Conservation (phyloP, 1,140 invertebrate species). For the Diabrotica undecimpunctata region DNA sequence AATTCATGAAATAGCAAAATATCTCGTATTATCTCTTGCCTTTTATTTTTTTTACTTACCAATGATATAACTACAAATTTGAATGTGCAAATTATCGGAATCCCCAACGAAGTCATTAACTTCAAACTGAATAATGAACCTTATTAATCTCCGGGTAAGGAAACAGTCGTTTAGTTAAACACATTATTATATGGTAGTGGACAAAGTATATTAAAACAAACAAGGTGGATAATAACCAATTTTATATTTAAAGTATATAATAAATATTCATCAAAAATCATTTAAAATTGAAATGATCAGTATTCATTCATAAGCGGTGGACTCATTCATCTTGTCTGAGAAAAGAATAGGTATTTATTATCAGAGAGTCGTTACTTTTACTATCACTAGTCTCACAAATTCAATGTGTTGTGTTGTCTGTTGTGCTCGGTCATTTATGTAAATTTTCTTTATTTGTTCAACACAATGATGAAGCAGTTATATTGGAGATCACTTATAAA, state of each 20-base stretch:
- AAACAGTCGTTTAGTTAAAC: too few relatives aligned
- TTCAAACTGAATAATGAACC: too few relatives aligned
- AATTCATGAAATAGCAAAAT: too few relatives aligned
- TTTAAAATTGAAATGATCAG: constrained; percentile 1
- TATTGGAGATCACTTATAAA: not conserved
- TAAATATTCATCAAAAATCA: not conserved
- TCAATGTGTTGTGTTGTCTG: not conserved
- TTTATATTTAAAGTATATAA: not conserved
- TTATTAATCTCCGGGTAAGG: too few relatives aligned
- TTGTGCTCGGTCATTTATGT: not conserved
- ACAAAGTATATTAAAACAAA: too few relatives aligned
- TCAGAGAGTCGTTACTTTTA: not conserved
- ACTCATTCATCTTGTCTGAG: not conserved
- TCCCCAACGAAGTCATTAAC: too few relatives aligned
- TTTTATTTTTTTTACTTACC: too few relatives aligned
- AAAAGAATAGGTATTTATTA: constrained; percentile 3
- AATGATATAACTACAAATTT: too few relatives aligned
- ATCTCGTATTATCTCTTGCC: too few relatives aligned
- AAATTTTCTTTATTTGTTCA: not conserved
- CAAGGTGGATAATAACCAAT: too few relatives aligned
- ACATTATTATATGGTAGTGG: too few relatives aligned
- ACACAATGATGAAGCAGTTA: constrained; percentile 2
- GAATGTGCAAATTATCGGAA: too few relatives aligned
- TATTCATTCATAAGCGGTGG: not conserved
- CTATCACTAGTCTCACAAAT: constrained; percentile 1